Conservation (phyloP, 2,113 vertebrate genomes). For the Corythornis cristatus region DNA sequence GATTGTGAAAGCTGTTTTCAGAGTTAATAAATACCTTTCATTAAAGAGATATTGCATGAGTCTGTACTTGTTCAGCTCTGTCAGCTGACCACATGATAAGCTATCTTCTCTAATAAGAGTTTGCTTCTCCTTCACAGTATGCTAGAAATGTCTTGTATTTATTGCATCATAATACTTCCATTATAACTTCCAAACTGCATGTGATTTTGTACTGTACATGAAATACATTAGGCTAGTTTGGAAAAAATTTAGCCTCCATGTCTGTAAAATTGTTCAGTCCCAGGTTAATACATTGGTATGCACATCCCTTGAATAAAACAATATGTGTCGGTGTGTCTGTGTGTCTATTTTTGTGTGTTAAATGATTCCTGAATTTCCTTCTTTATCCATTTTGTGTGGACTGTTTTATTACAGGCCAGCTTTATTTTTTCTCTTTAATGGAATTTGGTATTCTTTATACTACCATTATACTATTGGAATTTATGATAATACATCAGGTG, state of each 20-base stretch:
- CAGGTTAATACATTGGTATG: background rate
- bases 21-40: background rate
- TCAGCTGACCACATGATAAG: background rate
- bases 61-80: background rate
- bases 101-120: background rate
- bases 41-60: background rate
- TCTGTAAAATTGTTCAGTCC: background rate
- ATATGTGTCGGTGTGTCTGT: background rate
- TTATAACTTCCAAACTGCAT: background rate
- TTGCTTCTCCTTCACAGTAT: background rate
- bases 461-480: background rate
- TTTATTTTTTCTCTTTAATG: background rate
- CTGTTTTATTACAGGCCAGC: background rate
- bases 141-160: background rate
- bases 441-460: background rate
- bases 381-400: background rate
- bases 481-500: background rate
- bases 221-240: background rate
- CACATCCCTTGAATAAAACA: background rate
- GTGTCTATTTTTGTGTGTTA: background rate
- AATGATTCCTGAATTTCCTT: background rate
- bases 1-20: background rate
- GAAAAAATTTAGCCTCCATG: background rate
- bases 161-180: background rate
- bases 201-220: background rate